These are phyloP conservation scores for Procambarus clarkii DNA, from an alignment of 1,140 invertebrate genomes.

Conservation along the genomic window DNA sequence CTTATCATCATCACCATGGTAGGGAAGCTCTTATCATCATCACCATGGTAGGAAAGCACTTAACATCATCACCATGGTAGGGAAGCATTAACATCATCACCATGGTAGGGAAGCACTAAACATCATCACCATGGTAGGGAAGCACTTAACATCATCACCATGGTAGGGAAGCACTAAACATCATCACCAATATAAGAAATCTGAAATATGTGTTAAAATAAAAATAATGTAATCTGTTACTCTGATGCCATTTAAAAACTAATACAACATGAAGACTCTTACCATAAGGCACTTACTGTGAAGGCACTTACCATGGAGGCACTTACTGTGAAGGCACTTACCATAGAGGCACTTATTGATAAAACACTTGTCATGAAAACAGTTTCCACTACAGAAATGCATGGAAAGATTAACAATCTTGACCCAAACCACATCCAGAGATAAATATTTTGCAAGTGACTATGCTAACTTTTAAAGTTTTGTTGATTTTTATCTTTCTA, in stretches of 20 bases:
- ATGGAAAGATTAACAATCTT: no score
- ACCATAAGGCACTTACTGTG: neutral
- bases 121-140: slow-evolving; percentile 14
- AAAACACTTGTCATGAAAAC: neutral
- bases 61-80: slow-evolving; percentile 13
- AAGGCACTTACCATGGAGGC: neutral
- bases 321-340: neutral
- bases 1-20: neutral
- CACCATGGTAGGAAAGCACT: slow-evolving; percentile 4
- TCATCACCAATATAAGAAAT: neutral
- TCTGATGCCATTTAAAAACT: neutral
- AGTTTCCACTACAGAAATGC: neutral
- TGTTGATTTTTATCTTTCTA: no score
- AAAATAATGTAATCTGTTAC: no score
- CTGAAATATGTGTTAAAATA: no score
- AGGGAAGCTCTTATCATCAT: neutral
- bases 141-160: slow-evolving; percentile 12
- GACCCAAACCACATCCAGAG: no score
- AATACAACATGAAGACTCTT: neutral
- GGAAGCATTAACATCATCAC: slow-evolving; percentile 5
- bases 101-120: slow-evolving; percentile 1
- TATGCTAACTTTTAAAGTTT: no score
- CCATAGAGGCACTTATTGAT: neutral
- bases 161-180: neutral
- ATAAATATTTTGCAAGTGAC: no score